These are phyloP conservation scores for Merluccius polli DNA, from an alignment of 2,797 vertebrate species.

Conservation along the genomic window DNA sequence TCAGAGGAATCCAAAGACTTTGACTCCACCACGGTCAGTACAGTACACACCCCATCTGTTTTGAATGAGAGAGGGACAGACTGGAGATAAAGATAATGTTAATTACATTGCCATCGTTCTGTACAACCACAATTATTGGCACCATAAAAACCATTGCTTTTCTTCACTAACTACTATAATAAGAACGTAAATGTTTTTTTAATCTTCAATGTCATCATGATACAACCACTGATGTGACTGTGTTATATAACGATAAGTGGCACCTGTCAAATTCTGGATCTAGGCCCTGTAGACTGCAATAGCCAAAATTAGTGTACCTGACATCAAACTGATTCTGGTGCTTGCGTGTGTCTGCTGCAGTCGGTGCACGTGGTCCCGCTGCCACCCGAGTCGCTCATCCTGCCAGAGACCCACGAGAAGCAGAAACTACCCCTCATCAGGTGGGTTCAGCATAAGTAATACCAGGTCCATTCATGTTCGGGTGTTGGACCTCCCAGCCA, in stretches of 20 bases:
- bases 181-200: neutral
- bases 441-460: conserved; percentile 56
- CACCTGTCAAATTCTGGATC: too few species aligned
- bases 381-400: conserved; percentile 81
- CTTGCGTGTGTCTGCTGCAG: conserved; percentile 47
- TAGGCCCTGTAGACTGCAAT: too few species aligned
- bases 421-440: conserved; percentile 80
- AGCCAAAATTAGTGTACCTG: too few species aligned
- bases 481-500: neutral
- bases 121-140: too few species aligned
- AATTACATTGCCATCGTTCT: neutral
- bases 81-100: neutral
- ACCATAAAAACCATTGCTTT: neutral
- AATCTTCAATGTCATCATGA: neutral
- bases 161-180: neutral
- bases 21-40: conserved; percentile 32
- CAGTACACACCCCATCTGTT: neutral
- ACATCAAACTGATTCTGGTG: neutral
- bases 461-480: neutral
- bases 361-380: conserved; percentile 69
- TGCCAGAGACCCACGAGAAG: conserved; percentile 78
- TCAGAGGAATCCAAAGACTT: neutral
- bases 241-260: too few species aligned
- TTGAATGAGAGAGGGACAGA: neutral
- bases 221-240: neutral